These are phyloP conservation scores for Tragelaphus eurycerus DNA, from an alignment of 2,797 vertebrate species.

Conservation along the genomic window DNA sequence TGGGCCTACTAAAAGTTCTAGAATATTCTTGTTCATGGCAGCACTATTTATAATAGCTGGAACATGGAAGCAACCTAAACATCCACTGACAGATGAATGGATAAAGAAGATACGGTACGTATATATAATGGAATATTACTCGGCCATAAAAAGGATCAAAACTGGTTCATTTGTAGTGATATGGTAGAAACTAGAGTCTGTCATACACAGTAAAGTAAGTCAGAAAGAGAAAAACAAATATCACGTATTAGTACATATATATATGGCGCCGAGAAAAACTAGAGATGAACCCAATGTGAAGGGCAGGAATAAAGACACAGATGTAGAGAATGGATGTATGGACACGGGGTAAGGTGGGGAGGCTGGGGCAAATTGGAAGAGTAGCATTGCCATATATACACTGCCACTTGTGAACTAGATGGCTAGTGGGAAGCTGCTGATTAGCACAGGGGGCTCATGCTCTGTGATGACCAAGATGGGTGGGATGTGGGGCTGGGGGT, in stretches of 20 bases:
- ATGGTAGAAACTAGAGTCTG: neutral
- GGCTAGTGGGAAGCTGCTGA: neutral
- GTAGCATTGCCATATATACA: neutral
- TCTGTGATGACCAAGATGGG: neutral
- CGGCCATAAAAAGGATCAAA: neutral
- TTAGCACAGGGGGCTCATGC: neutral
- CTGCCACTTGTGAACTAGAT: neutral
- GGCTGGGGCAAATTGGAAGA: neutral
- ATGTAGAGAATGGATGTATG: neutral
- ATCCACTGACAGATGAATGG: neutral
- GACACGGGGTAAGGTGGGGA: neutral
- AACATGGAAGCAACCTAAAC: neutral
- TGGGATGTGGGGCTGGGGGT: neutral
- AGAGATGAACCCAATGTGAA: neutral
- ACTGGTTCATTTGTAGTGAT: neutral
- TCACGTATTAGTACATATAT: neutral
- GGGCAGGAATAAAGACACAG: neutral
- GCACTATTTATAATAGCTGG: neutral
- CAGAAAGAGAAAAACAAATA: neutral
- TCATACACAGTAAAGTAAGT: neutral
- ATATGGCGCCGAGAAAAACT: neutral
- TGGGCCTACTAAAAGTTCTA: neutral
- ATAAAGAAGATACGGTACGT: neutral
- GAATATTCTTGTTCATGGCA: neutral
- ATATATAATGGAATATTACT: neutral